Evolutionary conservation across 2,888 invertebrate genomes (phyloP).

Genomic region (Dicycla oo): DNA sequence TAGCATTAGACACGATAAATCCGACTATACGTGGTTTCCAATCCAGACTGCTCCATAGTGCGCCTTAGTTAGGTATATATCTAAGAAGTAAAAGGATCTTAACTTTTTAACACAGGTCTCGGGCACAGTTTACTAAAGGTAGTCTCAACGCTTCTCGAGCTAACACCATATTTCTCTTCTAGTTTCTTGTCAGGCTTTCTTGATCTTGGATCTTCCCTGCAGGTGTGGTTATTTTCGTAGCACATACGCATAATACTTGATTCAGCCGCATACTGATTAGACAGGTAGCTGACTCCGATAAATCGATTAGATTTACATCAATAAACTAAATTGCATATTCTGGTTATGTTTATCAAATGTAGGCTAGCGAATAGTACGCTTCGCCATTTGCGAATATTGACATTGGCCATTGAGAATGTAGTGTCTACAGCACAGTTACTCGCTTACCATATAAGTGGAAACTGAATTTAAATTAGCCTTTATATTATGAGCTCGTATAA

Average conservation of each 20-base stretch:
- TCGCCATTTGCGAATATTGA: conserved; percentile 39
- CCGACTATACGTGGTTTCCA: too few species aligned
- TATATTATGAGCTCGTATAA: conserved; percentile 46
- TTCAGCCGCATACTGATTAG: conserved; percentile 37
- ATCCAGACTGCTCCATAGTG: not conserved
- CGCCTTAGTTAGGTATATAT: too few species aligned
- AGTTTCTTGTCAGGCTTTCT: conserved; percentile 8
- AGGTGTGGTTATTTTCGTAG: conserved; percentile 29
- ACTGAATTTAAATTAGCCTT: conserved; percentile 59
- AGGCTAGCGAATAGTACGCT: conserved; percentile 5
- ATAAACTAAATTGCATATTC: conserved; percentile 11
- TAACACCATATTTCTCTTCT: not conserved
- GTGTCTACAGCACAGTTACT: conserved; percentile 33
- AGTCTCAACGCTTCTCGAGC: not conserved
- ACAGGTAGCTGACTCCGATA: conserved; percentile 31
- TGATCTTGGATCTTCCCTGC: not conserved
- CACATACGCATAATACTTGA: conserved; percentile 14
- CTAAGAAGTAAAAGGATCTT: not conserved
- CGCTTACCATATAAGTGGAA: conserved; percentile 51
- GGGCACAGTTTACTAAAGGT: not conserved
- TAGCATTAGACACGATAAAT: not conserved
- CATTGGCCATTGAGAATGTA: conserved; percentile 32
- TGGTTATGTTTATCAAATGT: conserved; percentile 26
- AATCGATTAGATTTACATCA: conserved; percentile 30
- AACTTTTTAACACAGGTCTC: not conserved